Base-by-base conservation (phyloP, 2,797 vertebrate genomes). In the Peromyscus eremicus region DNA sequence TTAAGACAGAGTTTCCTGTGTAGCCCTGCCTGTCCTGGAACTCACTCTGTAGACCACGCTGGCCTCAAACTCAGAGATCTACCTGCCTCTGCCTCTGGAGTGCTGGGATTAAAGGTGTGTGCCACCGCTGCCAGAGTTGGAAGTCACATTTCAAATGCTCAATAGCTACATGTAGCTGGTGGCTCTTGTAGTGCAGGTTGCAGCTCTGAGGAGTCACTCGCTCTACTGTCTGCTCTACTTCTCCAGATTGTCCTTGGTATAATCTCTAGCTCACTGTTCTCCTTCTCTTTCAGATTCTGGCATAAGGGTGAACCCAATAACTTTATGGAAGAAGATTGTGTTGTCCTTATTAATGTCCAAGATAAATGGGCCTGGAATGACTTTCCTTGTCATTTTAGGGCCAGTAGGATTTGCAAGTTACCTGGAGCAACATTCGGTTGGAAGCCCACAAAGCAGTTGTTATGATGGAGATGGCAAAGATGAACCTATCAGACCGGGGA, bases 201-300 rank as follows among this genome's bases (percentile, higher is more conserved):
- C n/a, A 79, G 29, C 11, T 96, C 27, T 77, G 21, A 13, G 49
- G 4, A 88, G 32, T 32, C 8, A 4, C 23, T 16, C 0, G 1
- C 46, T 62, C 96, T 94, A 12, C 64, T 62, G 11, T 23, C 76
- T 55, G 4, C 16, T 40, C 25, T 32, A 4, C 37, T 43, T 92
- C 60, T 83, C 13, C 70, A 29, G n/a, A 27, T 75, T 76, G 29
- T 89, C 29, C 17, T 34, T 57, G 37, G 21, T 79, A 29, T 52
- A n/a, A 32, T 76, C 10, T 64, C 19, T 71, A n/a, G 37, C 60
- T 52, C 21, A 25, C 1, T 25, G 10, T 46, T 43, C n/a, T 75
- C 25, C 71, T 83, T 82, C 81, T 21, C 12, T 93, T 97, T 91
- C 80, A 98, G 97, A 91, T 97, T 97, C 80, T 95, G 96, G 97